Evolutionary conservation across 2,797 vertebrate genomes (phyloP), one percentile per base, ranked within the genome.

Genomic region (Myoxocephalus aenaeus): DNA sequence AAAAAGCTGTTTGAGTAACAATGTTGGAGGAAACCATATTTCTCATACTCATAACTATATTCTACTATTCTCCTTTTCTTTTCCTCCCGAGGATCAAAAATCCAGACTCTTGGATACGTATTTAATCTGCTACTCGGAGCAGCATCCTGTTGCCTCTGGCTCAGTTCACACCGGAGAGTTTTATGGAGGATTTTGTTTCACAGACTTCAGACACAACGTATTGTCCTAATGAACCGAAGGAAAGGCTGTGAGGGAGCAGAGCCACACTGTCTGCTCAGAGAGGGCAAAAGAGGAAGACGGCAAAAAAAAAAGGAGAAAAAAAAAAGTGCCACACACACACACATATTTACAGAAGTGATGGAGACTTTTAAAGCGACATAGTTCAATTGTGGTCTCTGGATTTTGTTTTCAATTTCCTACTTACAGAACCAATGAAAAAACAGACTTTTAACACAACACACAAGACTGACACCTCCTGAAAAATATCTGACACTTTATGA

Each of bases 81-180:
- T 53, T 38, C 42, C 42, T 54, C 53, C 25, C 11, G 13, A 71
- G 72, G 68, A 72, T 87, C 65, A 83, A 44, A 57, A 18, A 27
- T 46, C 40, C 48, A 44, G 32, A 38, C 67, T 38, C 38, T 42
- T 12, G 40, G 40, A 42, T 42, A 12, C 12, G 40, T 56, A 32
- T 81, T 86, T 77, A 48, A 65, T 82, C 74, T 20, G 67, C 51
- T 34, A 53, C 66, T 68, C 57, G 27, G 53, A 64, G 73, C 78
- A 59, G 83, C 84, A 79, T 87, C 80, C 86, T 85, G 89, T 83
- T 82, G 81, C 91, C 84, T 53, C 32, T 1, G 87, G 89, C 42
- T 3, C 7, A 74, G 53, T 88, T 90, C 85, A 80, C 86, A 76
- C 82, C 44, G 29, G 25, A 51, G 46, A 62, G 57, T 83, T 90